Evolutionary conservation across 2,113 vertebrate genomes (phyloP), one percentile per base, ranked within the genome.

Genomic region (Oryzias celebensis): DNA sequence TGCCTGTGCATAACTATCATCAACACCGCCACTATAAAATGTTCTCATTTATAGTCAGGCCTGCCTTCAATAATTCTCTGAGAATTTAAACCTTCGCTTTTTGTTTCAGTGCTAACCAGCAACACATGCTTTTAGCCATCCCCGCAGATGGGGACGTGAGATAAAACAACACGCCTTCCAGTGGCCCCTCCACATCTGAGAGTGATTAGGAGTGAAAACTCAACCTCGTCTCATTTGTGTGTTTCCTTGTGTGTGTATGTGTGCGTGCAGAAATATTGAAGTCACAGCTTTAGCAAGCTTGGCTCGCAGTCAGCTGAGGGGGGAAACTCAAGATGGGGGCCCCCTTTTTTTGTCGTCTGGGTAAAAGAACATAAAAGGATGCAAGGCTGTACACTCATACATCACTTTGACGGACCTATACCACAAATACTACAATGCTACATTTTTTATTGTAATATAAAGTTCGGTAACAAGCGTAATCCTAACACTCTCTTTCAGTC

Each of bases 201-300:
- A 85, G 75, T 71, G 75, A 87, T 87, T 84, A 85, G 66, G 54
- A 74, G 63, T 0, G 1, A 74, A 76, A 81, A 79, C 75, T 76
- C 72, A 44, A 62, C 75, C 28, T 71, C 43, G 68, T 50, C 54
- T 74, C 3, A 4, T 36, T 36, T 13, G 58, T 15, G 52, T 64
- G 62, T 64, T 60, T 36, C 31, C 8, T 36, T 46, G 47, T 62
- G 22, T 81, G 55, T 56, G 47, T 64, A 42, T 61, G 52, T 62
- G 31, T 46, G 50, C 52, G 49, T 26, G 36, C 28, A 47, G 15
- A 24, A 42, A 62, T 14, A 14, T 23, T 52, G 26, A 52, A 73
- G 77, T 69, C 57, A 14, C 52, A 77, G 67, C 64, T 81, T 61
- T 52, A 71, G 73, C 49, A 54, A 43, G 55, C 54, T 53, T 50